These are phyloP conservation scores for Rhodeus uyekii DNA, from an alignment of 2,797 vertebrate species.

Conservation along the genomic window DNA sequence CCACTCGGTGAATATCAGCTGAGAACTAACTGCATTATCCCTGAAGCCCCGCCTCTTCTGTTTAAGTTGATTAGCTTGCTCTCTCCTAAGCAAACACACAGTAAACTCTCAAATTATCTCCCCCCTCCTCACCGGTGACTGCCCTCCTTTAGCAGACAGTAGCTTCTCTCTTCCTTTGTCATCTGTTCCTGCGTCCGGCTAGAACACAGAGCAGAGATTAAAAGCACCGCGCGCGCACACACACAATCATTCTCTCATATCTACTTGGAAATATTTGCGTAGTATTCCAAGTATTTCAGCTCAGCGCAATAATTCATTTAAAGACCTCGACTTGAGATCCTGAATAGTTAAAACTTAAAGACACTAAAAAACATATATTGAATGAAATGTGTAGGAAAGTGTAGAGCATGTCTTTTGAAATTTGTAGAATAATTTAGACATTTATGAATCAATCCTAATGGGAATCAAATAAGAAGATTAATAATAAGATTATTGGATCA, in stretches of 20 bases:
- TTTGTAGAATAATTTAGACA: not conserved
- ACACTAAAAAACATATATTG: not conserved
- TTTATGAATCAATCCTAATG: not conserved
- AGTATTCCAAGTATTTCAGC: conserved; percentile 31
- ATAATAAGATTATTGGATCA: not conserved
- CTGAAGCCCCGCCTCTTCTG: conserved; percentile 63
- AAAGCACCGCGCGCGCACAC: conserved; percentile 12
- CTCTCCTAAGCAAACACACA: conserved; percentile 44
- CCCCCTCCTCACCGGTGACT: conserved; percentile 47
- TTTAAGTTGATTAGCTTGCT: conserved; percentile 56
- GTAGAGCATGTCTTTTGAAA: not conserved
- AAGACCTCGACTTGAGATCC: not conserved
- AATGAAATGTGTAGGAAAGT: not conserved
- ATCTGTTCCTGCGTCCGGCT: conserved; percentile 56
- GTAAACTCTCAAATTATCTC: conserved; percentile 15
- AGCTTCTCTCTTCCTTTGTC: conserved; percentile 68
- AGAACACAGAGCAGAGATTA: conserved; percentile 53
- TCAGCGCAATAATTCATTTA: not conserved
- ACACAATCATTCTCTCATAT: not conserved
- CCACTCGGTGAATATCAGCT: conserved; percentile 42
- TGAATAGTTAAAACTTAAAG: not conserved
- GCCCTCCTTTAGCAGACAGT: conserved; percentile 57
- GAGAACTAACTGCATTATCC: conserved; percentile 48
- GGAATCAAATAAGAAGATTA: not conserved
- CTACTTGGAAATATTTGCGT: not conserved